Evolutionary conservation across 2,797 vertebrate species (phyloP), one percentile per base, ranked within the genome.

Genomic region (Hemibagrus guttatus): DNA sequence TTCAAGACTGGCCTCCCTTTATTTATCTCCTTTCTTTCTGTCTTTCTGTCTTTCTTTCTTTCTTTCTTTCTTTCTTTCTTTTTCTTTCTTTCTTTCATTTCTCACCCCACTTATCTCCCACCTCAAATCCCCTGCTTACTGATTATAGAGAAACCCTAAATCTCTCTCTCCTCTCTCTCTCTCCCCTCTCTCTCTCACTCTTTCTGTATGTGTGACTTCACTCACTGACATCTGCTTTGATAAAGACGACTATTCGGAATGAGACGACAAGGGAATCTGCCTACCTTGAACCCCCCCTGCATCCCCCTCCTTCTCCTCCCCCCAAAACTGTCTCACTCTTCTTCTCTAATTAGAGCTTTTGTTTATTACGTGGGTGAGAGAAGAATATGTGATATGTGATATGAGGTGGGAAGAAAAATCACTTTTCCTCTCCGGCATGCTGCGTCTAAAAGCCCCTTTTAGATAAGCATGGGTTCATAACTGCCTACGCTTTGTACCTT

Each of bases 1-100:
- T 90, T 90, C 91, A 91, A 90, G 89, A 89, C 86, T 84, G 58
- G 72, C 69, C 72, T 58, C 81, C 64, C 82, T 56, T 64, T 61
- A 49, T 23, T 7, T 84, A 23, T 84, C 54, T 46, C 76, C 46
- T 68, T 19, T 85, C 26, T 61, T 19, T 66, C 71, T 71, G 79
- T 52, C 83, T 69, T 35, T 84, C 59, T 88, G 0, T 69, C 64
- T 83, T 79, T 56, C 71, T 88, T 26, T 63, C 66, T 64, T 39
- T 86, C 82, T 79, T 46, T 31, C 26, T 76, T 42, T 61, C 39
- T 82, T 74, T 78, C 42, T 83, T 52, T 88, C 72, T 2, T 39
- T 81, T 78, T 17, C 81, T 84, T 52, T 54, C 52, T 59, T n/a
- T 84, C 58, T 82, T 56, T 42, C 39, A 78, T 39, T 85, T 14